Base-by-base conservation (phyloP, 2,797 vertebrate genomes). In the Psittacula derbiana region DNA sequence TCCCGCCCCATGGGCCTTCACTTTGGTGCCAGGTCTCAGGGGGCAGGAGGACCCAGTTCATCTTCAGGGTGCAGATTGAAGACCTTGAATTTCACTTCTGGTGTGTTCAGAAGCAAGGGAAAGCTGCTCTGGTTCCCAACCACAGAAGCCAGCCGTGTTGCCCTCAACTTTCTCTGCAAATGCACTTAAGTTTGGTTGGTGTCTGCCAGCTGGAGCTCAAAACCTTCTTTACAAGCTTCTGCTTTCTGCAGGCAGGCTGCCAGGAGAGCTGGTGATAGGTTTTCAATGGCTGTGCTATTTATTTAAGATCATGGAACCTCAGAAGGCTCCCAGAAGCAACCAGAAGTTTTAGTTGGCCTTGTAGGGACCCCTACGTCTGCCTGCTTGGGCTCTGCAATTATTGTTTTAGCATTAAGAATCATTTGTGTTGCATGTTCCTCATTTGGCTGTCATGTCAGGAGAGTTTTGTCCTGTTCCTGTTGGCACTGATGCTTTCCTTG, bases 151-250 rank as follows among this genome's bases (percentile, higher is more conserved):
- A 85, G 40, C 60, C 3, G 2, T 64, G 66, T 50, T 76, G 70
- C 80, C 91, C 80, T 92, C 61, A 60, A 40, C 62, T 88, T 91
- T 81, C 80, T n/a, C 70, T 16, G 0, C 50, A 75, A 76, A 72
- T 2, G 7, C 6, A 4, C 57, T 88, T 0, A 12, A 38, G 30
- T 74, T 72, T 47, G 66, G 58, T 53, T 81, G 9, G 3, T 50
- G 70, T 60, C 82, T 95, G 87, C 95, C 91, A 94, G 87, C 91
- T 91, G 92, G 85, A 94, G 94, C 74, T 92, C 95, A 61, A 8
- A 8, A 70, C 62, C 82, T 88, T 73, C 90, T 90, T 94, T 65
- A 90, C 87, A 92, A 81, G 66, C 40, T 74, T 60, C 87, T 96
- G 91, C 82, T 94, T 75, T 79, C 76, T 5, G 23, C 85, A 60